Conservation (phyloP, 2,797 vertebrate species). For the Pagetopsis macropterus region DNA sequence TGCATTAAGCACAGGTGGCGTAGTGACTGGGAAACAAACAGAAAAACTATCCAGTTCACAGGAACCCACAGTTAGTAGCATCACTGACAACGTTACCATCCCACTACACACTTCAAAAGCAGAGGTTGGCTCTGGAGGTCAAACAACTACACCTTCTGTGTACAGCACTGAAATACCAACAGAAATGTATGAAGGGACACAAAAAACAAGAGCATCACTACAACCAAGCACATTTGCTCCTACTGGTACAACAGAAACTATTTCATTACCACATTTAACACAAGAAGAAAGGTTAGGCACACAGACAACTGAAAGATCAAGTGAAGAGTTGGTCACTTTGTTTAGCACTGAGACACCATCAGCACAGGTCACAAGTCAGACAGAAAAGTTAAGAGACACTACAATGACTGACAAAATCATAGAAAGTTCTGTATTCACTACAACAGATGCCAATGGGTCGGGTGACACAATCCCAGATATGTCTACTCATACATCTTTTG, state of each 20-base stretch:
- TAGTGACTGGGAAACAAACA: neutral
- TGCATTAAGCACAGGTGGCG: conserved; percentile 12
- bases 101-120: conserved; percentile 7
- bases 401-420: neutral
- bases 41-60: conserved; percentile 12
- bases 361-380: neutral
- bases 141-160: neutral
- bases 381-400: neutral
- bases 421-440: neutral
- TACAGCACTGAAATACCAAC: conserved; percentile 21
- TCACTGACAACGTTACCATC: conserved; percentile 7
- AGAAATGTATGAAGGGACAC: neutral
- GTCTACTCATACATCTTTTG: neutral
- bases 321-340: neutral
- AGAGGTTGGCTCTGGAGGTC: neutral
- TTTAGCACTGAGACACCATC: conserved; percentile 15
- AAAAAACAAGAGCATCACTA: neutral
- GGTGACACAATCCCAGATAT: neutral
- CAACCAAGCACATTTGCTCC: neutral
- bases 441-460: neutral
- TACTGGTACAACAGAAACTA: neutral
- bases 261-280: neutral
- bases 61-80: conserved; percentile 4
- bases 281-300: conserved; percentile 10
- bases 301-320: neutral